Evolutionary conservation across 2,113 vertebrate species (phyloP).

Genomic region (Theristicus caerulescens): DNA sequence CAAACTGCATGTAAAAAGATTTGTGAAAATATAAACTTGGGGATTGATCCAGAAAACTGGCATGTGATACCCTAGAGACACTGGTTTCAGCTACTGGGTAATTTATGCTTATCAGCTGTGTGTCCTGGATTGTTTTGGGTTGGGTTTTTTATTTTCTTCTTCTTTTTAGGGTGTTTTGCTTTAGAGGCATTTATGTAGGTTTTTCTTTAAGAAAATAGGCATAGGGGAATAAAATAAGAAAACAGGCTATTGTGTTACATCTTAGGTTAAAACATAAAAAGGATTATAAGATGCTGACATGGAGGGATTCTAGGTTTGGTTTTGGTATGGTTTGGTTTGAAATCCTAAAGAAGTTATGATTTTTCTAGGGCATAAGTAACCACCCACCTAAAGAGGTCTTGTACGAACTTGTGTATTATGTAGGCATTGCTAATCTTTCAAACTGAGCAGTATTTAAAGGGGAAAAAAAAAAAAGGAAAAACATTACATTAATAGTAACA

Average conservation of each 20-base stretch:
- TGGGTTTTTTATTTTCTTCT: not conserved
- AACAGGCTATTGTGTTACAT: not conserved
- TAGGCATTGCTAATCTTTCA: not conserved
- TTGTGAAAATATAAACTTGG: conserved; percentile 74
- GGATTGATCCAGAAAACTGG: conserved; percentile 70
- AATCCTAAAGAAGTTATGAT: not conserved
- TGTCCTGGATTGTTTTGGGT: not conserved
- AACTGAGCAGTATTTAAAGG: not conserved
- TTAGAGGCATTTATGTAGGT: not conserved
- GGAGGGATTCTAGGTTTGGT: not conserved
- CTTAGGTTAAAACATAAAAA: not conserved
- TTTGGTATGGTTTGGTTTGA: not conserved
- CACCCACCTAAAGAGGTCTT: not conserved
- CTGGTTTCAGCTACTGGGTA: conserved; percentile 38
- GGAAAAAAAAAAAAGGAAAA: not conserved
- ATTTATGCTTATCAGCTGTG: conserved; percentile 66
- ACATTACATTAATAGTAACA: not conserved
- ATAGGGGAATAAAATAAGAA: not conserved
- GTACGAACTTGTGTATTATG: not conserved
- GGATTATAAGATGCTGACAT: not conserved
- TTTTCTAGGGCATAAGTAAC: not conserved
- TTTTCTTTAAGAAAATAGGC: conserved; percentile 25
- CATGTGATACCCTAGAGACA: not conserved
- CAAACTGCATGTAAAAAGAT: conserved; percentile 75
- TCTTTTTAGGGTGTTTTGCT: not conserved